Evolutionary conservation across 2,113 vertebrate genomes (phyloP), one percentile per base, ranked within the genome.

Genomic region (Gallinago undulata): DNA sequence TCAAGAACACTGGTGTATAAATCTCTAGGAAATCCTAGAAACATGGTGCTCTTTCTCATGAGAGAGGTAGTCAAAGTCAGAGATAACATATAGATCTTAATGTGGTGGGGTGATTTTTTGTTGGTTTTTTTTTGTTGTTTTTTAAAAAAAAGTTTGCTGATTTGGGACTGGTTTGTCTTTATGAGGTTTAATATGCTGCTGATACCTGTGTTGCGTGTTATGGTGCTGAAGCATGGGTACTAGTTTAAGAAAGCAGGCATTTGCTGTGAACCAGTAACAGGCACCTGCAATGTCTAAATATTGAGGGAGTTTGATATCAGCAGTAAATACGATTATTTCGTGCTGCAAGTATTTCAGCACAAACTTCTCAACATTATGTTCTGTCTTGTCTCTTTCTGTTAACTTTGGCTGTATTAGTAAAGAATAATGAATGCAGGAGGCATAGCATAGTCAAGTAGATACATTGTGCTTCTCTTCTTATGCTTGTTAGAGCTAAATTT

Each of bases 31-130:
- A 96, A 94, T 91, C 83, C n/a, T 55, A 95, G 88, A 31, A 48
- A 51, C 27, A 6, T 24, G 57, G 11, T 85, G 75, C 63, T 96
- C 79, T 93, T 96, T 96, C 85, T 70, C 78, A 75, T 88, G 80
- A 80, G 89, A 82, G 69, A 85, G 73, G 51, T 48, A 73, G n/a
- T 90, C 57, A 75, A 91, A 94, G 87, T 95, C 92, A 95, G 51
- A 93, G 94, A 89, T 82, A 91, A 69, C 55, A 83, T 88, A 94
- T 92, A 92, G 86, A 95, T 81, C 84, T 96, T 95, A 94, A 89
- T 93, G 37, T 62, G 11, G 28, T 88, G 9, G 37, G 39, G 5
- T 37, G 35, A 37, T 11, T 39, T 39, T 39, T 84, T 93, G 78
- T 37, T 21, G 28, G 17, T 48, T 28, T 50, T 39, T 28, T 28